Evolutionary conservation across 2,797 vertebrate genomes (phyloP), one percentile per base, ranked within the genome.

Genomic region (Onychomys leucogaster): DNA sequence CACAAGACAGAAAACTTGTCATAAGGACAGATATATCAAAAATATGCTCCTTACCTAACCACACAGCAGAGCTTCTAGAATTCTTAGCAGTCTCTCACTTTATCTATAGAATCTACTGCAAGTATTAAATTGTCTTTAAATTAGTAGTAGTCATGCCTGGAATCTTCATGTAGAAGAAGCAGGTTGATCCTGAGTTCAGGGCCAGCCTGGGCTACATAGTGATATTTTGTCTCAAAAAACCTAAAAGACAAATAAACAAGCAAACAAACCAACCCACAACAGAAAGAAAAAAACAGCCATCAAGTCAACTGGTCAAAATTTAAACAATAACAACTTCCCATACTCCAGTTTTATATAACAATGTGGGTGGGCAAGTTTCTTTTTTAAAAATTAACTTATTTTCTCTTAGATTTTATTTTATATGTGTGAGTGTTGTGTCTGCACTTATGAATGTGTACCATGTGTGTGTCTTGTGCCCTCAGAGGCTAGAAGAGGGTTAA

Each of bases 1-100:
- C 96, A 98, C 25, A 94, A n/a, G 32, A 87, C 17, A 92, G 75
- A 94, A 91, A 94, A 65, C 80, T 7, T 95, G 65, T 88, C 43
- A 73, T 37, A 80, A 23, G 23, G 69, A 95, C 27, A 59, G 14
- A 88, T 34, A 88, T 41, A 76, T 63, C 49, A 84, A 95, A 89
- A 89, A n/a, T 75, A 63, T 93, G 29, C 90, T 55, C 52, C 95
- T 95, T 77, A 77, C 41, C 29, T 67, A 94, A 52, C 5, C 43
- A 95, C 16, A 93, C 16, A 95, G 91, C 19, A 96, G 69, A 97
- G 46, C 43, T 71, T 94, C 52, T 14, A 87, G 52, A 96, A 93
- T 61, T 34, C 34, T 84, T 85, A 91, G 32, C 14, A 85, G 7
- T 93, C 55, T 95, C 34, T 85, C 13, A 94, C 87, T 89, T 75